phyloP scores from a whole-genome alignment of 2,888 invertebrate genomes.

The Pachydiplax longipennis region DNA sequence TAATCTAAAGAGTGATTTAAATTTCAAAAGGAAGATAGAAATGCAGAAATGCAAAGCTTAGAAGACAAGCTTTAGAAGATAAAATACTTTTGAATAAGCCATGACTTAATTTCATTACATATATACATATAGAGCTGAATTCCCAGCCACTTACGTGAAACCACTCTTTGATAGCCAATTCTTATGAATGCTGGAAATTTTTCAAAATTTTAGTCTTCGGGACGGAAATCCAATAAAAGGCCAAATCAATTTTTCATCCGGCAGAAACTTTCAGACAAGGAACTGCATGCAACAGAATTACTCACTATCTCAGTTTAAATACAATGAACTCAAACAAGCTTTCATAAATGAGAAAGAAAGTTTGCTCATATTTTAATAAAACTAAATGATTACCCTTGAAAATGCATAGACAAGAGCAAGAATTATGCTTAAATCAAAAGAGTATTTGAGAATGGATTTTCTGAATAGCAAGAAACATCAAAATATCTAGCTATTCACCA shows the following conservation, averaged over 20 bases:
- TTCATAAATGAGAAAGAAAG: not conserved
- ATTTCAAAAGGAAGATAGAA: constrained; percentile 21
- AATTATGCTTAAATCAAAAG: not conserved
- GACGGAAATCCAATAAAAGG: constrained; percentile 35
- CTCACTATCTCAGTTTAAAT: not conserved
- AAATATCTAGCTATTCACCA: not conserved
- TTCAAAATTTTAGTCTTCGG: not conserved
- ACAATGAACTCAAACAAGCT: not conserved
- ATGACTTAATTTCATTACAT: not conserved
- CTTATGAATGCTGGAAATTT: not conserved
- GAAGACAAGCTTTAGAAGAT: too few species aligned
- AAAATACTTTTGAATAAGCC: not conserved
- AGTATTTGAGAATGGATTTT: not conserved
- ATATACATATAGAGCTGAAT: not conserved
- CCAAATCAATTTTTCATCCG: not conserved
- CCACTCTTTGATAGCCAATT: not conserved
- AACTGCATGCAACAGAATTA: not conserved
- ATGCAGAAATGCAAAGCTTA: not conserved
- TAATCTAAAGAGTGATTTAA: not conserved
- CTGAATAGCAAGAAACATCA: not conserved
- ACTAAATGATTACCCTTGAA: too few species aligned
- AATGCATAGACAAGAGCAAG: too few species aligned
- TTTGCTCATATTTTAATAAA: too few species aligned
- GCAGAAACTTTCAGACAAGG: not conserved
- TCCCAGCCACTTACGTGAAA: not conserved